Evolutionary conservation across 2,797 vertebrate species (phyloP), one percentile per base, ranked within the genome.

Genomic region (Myotis findleyi): DNA sequence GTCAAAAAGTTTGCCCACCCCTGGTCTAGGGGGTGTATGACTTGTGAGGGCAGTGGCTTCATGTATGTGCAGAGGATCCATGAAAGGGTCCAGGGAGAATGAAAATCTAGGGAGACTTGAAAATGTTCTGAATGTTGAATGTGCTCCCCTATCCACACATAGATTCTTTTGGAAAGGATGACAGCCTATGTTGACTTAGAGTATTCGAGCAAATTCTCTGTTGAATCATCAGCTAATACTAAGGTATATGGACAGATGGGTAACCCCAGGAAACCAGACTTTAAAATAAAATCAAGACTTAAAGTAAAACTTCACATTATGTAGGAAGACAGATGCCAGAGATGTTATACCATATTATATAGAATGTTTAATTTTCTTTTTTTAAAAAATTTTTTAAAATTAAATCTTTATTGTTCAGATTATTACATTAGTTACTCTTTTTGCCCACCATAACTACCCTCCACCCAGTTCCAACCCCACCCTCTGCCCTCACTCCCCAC

Each of bases 221-320:
- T 82, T 68, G 64, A 69, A 71, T 73, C 41, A n/a, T 64, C 77
- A 81, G 2, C 33, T 73, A 47, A 57, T 8, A 62, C 16, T 55
- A 64, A 75, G 53, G 47, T 79, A n/a, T 17, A 18, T 36, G 86
- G 41, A 82, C 7, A 55, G 1, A 44, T 20, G 59, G 41, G 18
- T 18, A 86, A 16, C 44, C 20, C 62, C 5, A 33, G 33, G 14
- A 87, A 71, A 53, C 38, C 23, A 83, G 76, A 11, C 25, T 86
- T 76, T 82, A 77, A 87, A 86, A 53, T 81, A 86, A 85, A 90
- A 82, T 25, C 1, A 92, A 64, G 20, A 81, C 44, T 71, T 68
- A 87, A 81, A 73, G 16, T 51, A 82, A 83, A 66, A 83, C 57
- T 82, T 3, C 13, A 47, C 36, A 57, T 64, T 59, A 20, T 82